Conservation (phyloP, 2,113 vertebrate species). For the Crotophaga sulcirostris region DNA sequence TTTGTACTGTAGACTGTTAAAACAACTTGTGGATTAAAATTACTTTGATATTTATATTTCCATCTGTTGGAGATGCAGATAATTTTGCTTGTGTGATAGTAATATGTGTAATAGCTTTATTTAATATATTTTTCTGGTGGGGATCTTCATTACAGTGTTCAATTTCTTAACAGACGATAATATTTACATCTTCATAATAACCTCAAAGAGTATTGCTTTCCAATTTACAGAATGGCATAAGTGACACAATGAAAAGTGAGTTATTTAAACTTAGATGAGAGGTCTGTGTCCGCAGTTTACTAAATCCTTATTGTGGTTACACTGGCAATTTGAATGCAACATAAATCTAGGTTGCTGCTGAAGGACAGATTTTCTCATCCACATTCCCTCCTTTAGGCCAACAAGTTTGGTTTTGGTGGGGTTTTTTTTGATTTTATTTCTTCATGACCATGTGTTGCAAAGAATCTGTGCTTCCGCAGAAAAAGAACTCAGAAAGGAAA, state of each 20-base stretch:
- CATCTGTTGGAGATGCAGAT: not conserved
- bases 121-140: not conserved
- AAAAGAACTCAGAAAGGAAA: not conserved
- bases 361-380: not conserved
- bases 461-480: not conserved
- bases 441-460: not conserved
- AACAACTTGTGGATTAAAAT: not conserved
- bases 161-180: not conserved
- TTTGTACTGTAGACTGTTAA: not conserved
- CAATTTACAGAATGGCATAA: not conserved
- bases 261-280: not conserved
- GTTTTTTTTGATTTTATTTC: not conserved
- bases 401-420: no score
- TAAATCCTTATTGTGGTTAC: not conserved
- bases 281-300: not conserved
- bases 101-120: not conserved
- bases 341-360: not conserved
- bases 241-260: not conserved
- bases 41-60: not conserved
- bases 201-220: not conserved
- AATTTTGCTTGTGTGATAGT: not conserved
- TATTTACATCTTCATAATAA: not conserved
- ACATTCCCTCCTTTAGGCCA: not conserved
- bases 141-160: not conserved
- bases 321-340: not conserved